Conservation (phyloP, 2,888 invertebrate species). For the Elgonia sp. region DNA sequence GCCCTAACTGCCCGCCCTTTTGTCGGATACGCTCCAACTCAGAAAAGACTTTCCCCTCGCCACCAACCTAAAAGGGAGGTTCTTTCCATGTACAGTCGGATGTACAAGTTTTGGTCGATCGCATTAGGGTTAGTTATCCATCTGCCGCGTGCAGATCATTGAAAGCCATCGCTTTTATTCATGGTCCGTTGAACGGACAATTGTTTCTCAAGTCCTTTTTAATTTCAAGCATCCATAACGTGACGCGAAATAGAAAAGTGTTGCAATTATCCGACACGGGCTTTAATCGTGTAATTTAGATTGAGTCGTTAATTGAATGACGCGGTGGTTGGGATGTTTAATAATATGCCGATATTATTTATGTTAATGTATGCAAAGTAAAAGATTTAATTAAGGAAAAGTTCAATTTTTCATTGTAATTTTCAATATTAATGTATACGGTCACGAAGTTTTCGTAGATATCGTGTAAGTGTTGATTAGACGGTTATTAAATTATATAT, state of each 20-base stretch:
- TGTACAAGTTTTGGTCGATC: constrained; percentile 61
- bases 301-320: constrained; percentile 59
- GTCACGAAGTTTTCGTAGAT: too few species aligned
- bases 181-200: constrained; percentile 53
- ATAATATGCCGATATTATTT: constrained; percentile 27
- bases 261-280: constrained; percentile 54
- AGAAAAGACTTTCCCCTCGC: constrained; percentile 79
- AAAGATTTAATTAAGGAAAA: constrained; percentile 26
- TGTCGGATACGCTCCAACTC: constrained; percentile 81
- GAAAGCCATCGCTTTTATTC: constrained; percentile 69
- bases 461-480: too few species aligned
- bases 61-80: constrained; percentile 80
- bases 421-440: not conserved
- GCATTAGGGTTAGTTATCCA: constrained; percentile 68
- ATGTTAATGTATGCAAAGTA: constrained; percentile 36
- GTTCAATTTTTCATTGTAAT: not conserved
- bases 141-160: constrained; percentile 70
- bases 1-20: constrained; percentile 85
- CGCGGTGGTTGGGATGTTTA: constrained; percentile 25
- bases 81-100: constrained; percentile 80
- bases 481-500: too few species aligned
- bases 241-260: constrained; percentile 62
- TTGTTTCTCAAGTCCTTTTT: constrained; percentile 63
- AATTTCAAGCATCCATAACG: constrained; percentile 62
- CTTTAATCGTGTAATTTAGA: constrained; percentile 43